Base-by-base conservation (phyloP, 2,113 vertebrate species). In the Castor canadensis region DNA sequence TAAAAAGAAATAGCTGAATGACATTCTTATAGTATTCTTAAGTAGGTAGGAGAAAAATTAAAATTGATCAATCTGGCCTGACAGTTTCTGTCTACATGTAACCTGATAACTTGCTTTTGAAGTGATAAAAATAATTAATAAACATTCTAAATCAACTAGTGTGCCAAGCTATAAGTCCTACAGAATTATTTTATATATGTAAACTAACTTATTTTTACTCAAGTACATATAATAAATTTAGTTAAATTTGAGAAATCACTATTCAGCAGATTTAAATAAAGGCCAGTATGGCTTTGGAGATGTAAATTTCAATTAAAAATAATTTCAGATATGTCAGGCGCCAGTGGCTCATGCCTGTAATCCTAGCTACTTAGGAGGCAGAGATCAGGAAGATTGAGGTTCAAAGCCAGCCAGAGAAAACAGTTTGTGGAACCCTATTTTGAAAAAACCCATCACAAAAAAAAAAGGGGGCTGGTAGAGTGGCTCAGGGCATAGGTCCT, bases 181-280 rank as follows among this genome's bases (percentile, higher is more conserved):
- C 22, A 94, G 91, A 93, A 76, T 89, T 64, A 71, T 81, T 89
- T 82, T 89, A 62, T 19, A 15, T 20, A 49, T 49, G 28, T 56
- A 90, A 2, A 94, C 19, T 96, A 95, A 76, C 93, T 91, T 49
- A 77, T 88, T 96, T 95, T 82, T 58, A 79, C 28, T 87, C 66
- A 58, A 58, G 16, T 58, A 58, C 24, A 89, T 87, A 87, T 72
- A n/a, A 87, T 56, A 85, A 13, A 67, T 62, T 52, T 22, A 56
- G 40, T 69, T 89, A 67, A 95, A 35, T 66, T 38, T 19, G 72
- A 89, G 16, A 92, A 92, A 71, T 28, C 52, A 92, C n/a, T 43
- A 87, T 72, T 96, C 75, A 76, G 69, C 9, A 56, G 40, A 4
- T 66, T 93, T 95, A 89, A 80, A 83, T 83, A 67, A 86, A 81